Percentiles rank a stretch among this genome's conserved stretches.
phyloP scores from a whole-genome alignment of 2,797 vertebrate genomes.

The Tarsius wallacei region DNA sequence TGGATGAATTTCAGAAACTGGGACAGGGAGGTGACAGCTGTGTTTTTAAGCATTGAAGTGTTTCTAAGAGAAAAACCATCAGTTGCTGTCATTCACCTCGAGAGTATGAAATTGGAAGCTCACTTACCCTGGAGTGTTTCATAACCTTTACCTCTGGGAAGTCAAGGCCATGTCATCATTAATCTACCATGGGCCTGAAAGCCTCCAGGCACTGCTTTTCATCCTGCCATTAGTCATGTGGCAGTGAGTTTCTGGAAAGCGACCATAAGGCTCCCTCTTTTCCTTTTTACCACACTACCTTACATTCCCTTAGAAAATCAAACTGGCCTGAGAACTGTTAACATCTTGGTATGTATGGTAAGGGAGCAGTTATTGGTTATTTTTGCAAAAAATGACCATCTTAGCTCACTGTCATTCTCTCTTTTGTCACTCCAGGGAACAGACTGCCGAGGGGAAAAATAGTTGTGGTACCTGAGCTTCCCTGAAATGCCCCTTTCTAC shows the following conservation, averaged over 20 bases:
- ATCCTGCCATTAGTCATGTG: conserved; percentile 85
- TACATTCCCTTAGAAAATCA: conserved; percentile 74
- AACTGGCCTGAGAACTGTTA: conserved; percentile 61
- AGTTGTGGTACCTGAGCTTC: conserved; percentile 18
- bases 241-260: conserved; percentile 55
- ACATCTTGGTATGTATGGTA: background rate
- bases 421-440: conserved; percentile 45
- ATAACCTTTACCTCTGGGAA: conserved; percentile 88
- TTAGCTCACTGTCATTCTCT: background rate
- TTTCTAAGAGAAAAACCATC: conserved; percentile 85
- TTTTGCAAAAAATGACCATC: conserved; percentile 47
- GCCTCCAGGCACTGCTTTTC: conserved; percentile 87
- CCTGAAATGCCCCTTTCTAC: conserved; percentile 31
- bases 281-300: conserved; percentile 65
- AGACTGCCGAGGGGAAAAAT: conserved; percentile 29
- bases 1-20: conserved; percentile 73
- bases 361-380: conserved; percentile 29
- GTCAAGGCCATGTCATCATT: conserved; percentile 89
- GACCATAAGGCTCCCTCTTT: conserved; percentile 70
- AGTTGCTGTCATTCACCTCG: conserved; percentile 82
- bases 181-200: conserved; percentile 84
- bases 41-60: conserved; percentile 78
- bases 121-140: conserved; percentile 85
- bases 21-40: conserved; percentile 82
- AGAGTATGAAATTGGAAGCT: conserved; percentile 88